These are phyloP conservation scores for Lamellibrachia satsuma DNA, from an alignment of 2,888 invertebrate species.

Conservation along the genomic window DNA sequence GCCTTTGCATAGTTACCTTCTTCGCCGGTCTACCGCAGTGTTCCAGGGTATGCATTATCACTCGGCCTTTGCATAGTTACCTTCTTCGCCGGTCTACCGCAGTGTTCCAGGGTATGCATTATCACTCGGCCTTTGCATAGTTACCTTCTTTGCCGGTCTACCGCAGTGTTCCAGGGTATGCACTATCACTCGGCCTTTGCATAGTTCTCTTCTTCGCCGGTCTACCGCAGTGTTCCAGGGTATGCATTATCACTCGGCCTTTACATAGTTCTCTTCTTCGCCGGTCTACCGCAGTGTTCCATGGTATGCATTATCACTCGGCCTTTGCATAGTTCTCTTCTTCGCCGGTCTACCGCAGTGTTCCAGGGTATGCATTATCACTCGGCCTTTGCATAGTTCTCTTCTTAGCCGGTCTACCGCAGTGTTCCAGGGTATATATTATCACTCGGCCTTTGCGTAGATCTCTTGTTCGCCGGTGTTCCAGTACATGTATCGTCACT, in stretches of 20 bases:
- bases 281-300: slow-evolving; percentile 39
- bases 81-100: slow-evolving; percentile 43
- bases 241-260: slow-evolving; percentile 34
- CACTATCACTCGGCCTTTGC: slow-evolving; percentile 40
- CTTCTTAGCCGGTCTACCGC: slow-evolving; percentile 44
- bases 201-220: slow-evolving; percentile 32
- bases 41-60: slow-evolving; percentile 38
- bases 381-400: slow-evolving; percentile 47
- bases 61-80: slow-evolving; percentile 47
- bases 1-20: slow-evolving; percentile 47
- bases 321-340: slow-evolving; percentile 47
- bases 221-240: slow-evolving; percentile 41
- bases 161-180: slow-evolving; percentile 42
- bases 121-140: slow-evolving; percentile 44
- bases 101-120: slow-evolving; percentile 39
- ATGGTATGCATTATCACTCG: slow-evolving; percentile 36
- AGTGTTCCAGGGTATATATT: slow-evolving; percentile 38
- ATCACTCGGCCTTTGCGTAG: no score
- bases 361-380: neutral
- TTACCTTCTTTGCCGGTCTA: slow-evolving; percentile 31
- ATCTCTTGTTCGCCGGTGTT: no score
- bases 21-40: slow-evolving; percentile 43
- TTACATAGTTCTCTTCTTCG: no score
- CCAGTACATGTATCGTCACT: no score
- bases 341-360: slow-evolving; percentile 41